Evolutionary conservation across 2,888 invertebrate genomes (phyloP).

Genomic region (Zaprionus lineosus): DNA sequence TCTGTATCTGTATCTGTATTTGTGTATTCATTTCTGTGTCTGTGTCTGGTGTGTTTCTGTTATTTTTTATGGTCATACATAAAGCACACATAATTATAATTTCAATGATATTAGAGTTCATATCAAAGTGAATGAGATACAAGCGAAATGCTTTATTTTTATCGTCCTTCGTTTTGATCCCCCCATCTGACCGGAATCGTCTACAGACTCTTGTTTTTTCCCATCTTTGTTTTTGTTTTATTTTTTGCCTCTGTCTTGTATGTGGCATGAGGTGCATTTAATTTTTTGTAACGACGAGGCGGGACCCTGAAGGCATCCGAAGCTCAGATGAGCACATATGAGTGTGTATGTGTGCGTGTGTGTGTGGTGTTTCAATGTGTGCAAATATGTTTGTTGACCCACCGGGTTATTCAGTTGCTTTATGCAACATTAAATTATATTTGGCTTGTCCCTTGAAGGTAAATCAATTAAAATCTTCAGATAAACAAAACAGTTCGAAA

Average conservation of each 20-base stretch:
- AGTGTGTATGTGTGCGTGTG: background rate
- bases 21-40: background rate
- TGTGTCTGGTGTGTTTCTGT: constrained; percentile 5
- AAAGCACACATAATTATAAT: constrained; percentile 76
- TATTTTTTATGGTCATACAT: constrained; percentile 56
- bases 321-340: background rate
- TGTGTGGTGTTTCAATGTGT: background rate
- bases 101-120: constrained; percentile 73
- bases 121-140: constrained; percentile 71
- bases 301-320: constrained; percentile 20
- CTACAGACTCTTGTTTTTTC: background rate
- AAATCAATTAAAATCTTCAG: no score
- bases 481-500: no score
- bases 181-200: constrained; percentile 18
- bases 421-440: background rate
- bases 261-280: constrained; percentile 52
- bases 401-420: background rate
- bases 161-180: constrained; percentile 41
- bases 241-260: no score
- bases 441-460: no score
- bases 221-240: background rate
- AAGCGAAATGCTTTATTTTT: constrained; percentile 43
- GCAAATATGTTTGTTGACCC: background rate
- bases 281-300: constrained; percentile 42
- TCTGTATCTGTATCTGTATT: background rate